Evolutionary conservation across 2,797 vertebrate species (phyloP).

Genomic region (Chelmon rostratus): DNA sequence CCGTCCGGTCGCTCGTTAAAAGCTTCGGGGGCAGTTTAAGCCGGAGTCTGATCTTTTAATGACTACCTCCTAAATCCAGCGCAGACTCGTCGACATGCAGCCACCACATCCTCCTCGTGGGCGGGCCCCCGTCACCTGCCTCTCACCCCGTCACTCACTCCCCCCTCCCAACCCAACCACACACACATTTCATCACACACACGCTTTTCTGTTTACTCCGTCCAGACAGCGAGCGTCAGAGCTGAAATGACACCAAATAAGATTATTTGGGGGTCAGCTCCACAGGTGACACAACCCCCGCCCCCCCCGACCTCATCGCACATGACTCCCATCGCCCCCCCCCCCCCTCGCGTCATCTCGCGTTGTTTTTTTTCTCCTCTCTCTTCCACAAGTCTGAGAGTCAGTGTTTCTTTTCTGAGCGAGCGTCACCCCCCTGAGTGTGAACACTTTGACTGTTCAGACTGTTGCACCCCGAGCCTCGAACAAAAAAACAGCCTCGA

Average conservation of each 20-base stretch:
- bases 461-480: conserved; percentile 74
- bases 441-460: conserved; percentile 75
- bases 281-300: not conserved
- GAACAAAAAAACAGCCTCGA: conserved; percentile 66
- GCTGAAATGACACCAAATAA: conserved; percentile 31
- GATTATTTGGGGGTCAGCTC: conserved; percentile 45
- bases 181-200: conserved; percentile 26
- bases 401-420: conserved; percentile 35
- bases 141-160: conserved; percentile 41
- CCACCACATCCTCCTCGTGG: conserved; percentile 35
- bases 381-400: too few relatives aligned
- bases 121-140: conserved; percentile 37
- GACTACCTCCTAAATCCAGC: conserved; percentile 71
- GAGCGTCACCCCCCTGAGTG: conserved; percentile 22
- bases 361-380: conserved; percentile 24
- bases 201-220: conserved; percentile 42
- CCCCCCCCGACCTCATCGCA: conserved; percentile 26
- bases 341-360: conserved; percentile 39
- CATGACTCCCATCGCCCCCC: conserved; percentile 32
- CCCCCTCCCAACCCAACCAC: too few relatives aligned
- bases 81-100: conserved; percentile 48
- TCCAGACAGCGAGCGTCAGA: conserved; percentile 48
- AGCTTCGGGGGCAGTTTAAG: conserved; percentile 55
- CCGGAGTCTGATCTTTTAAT: conserved; percentile 74
- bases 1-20: too few relatives aligned